Evolutionary conservation across 2,113 vertebrate species (phyloP).

Genomic region (Myotis davidii): DNA sequence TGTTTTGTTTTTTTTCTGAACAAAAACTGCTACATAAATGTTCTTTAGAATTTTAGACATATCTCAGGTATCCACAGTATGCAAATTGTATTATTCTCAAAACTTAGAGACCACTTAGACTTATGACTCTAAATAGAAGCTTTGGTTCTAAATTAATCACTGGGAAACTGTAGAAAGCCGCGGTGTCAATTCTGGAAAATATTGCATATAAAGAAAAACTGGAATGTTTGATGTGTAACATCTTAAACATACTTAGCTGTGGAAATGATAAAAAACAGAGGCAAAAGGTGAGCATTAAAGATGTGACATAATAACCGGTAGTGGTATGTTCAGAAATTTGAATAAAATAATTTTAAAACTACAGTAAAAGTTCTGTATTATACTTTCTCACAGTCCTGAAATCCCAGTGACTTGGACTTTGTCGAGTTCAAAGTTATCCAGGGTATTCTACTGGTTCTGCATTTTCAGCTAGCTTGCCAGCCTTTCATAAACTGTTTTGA

Average conservation of each 20-base stretch:
- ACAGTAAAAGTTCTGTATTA: background rate
- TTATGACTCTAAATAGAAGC: background rate
- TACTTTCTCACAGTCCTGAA: slow-evolving; percentile 27
- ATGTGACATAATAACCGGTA: background rate
- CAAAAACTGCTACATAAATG: background rate
- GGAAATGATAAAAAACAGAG: slow-evolving; percentile 36
- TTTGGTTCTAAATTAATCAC: slow-evolving; percentile 20
- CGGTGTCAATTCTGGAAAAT: background rate
- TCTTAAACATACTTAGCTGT: slow-evolving; percentile 16
- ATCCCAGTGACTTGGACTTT: slow-evolving; percentile 6
- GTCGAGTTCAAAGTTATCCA: slow-evolving; percentile 23
- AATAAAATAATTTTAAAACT: slow-evolving; percentile 19
- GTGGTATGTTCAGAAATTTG: slow-evolving; percentile 20
- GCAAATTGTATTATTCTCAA: slow-evolving; percentile 28
- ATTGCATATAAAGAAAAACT: background rate
- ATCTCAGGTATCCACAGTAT: background rate
- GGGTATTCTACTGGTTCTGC: background rate
- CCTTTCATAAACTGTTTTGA: background rate
- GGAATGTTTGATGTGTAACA: background rate
- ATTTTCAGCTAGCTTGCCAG: background rate
- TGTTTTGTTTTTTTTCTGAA: background rate
- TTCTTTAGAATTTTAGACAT: slow-evolving; percentile 29
- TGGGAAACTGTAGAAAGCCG: background rate
- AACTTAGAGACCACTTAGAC: slow-evolving; percentile 10
- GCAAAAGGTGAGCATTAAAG: background rate